Evolutionary conservation across 2,888 invertebrate species (phyloP), one percentile per base, ranked within the genome.

Genomic region (Erebia palarica): DNA sequence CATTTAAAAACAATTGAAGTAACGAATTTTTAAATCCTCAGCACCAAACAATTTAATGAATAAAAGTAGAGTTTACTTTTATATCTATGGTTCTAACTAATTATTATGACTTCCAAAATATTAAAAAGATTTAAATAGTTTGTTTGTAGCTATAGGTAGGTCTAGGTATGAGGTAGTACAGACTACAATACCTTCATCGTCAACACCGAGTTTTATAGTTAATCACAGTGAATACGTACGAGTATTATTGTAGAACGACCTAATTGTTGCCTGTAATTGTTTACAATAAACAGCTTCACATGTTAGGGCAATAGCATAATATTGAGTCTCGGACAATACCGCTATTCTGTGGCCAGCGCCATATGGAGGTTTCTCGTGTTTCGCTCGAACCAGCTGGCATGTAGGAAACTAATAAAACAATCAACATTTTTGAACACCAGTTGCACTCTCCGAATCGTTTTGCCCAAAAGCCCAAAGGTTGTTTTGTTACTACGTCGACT

Each of bases 341-440:
- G 78, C 77, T 79, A 78, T 80, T 79, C 80, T 80, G 76, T 75
- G 77, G 69, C 68, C 71, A 72, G 75, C 81, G 78, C 75, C 82
- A 80, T 80, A 76, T 81, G 80, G 78, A 73, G 61, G 73, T 74
- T 76, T 78, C 80, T 81, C 80, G 75, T 75, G 75, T 82, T 82
- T 77, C 81, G 77, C 77, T 73, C 64, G 73, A 65, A 76, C 78
- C 80, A 80, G 79, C 80, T 78, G 80, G 80, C 77, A 71, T 71
- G 75, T 76, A 75, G 77, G 76, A 67, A 76, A 76, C 74, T 70
- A 78, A 81, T 78, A 78, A 80, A 79, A 80, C 76, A 79, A 79
- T 75, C 65, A 59, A 68, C 65, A 63, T 74, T 74, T 75, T 73
- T 73, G 71, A 69, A 67, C 69, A 60, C 73, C 67, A 69, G 69